These are phyloP conservation scores for Gnathonemus echidnorhynchus DNA, from an alignment of 2,113 vertebrate species.

Conservation along the genomic window DNA sequence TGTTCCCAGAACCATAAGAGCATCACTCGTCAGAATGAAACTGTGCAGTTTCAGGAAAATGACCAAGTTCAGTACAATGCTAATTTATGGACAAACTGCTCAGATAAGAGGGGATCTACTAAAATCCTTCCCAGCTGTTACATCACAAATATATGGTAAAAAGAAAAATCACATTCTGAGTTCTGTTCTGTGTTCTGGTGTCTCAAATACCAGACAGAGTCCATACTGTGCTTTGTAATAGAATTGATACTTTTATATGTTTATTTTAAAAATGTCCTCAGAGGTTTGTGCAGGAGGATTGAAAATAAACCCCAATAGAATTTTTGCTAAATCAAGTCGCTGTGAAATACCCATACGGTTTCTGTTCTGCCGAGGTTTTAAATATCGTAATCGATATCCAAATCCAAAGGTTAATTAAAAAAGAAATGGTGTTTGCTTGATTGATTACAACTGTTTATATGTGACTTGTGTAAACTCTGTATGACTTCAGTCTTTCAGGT, in stretches of 20 bases:
- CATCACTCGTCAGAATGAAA: not conserved
- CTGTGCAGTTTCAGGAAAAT: not conserved
- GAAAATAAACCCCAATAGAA: not conserved
- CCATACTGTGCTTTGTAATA: not conserved
- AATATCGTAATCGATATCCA: not conserved
- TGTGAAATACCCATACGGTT: not conserved
- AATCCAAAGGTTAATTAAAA: not conserved
- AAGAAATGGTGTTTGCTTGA: not conserved
- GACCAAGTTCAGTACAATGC: not conserved
- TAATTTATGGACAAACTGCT: slow-evolving; percentile 8
- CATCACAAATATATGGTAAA: not conserved
- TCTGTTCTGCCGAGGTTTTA: not conserved
- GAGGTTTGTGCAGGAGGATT: not conserved
- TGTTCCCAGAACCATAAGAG: not conserved
- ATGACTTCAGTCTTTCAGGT: not conserved
- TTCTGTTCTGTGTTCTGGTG: not conserved
- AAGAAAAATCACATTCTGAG: not conserved
- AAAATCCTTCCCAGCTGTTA: not conserved
- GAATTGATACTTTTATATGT: not conserved
- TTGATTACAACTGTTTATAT: not conserved
- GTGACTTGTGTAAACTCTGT: not conserved
- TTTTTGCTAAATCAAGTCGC: not conserved
- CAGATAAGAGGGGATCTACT: not conserved
- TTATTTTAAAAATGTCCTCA: not conserved
- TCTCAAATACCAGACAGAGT: not conserved